Evolutionary conservation across 2,888 invertebrate genomes (phyloP).

Genomic region (Synanthedon andrenaeformis): DNA sequence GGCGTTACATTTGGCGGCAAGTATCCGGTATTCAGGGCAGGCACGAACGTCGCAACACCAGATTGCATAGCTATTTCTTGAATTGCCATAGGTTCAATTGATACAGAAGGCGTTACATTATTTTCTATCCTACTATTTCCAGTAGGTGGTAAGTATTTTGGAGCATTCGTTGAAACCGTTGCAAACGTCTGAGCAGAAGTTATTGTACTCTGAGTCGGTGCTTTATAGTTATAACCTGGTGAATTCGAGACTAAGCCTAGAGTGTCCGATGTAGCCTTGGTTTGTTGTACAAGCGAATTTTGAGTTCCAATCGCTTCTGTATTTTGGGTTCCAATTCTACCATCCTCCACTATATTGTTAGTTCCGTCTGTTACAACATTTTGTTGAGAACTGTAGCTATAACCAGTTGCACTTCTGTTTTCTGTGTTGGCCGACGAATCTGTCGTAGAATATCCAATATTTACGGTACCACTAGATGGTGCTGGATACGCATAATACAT

Average conservation of each 20-base stretch:
- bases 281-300: constrained; percentile 24
- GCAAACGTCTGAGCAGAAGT: constrained; percentile 3
- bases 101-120: constrained; percentile 12
- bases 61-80: constrained; percentile 11
- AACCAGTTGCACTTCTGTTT: constrained; percentile 6
- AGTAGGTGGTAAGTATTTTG: constrained; percentile 45
- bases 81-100: constrained; percentile 25
- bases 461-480: constrained; percentile 27
- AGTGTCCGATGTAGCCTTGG: constrained; percentile 6
- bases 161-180: constrained; percentile 37
- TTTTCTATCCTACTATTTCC: background rate
- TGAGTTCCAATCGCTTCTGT: constrained; percentile 3
- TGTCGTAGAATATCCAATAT: constrained; percentile 18
- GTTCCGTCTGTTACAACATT: background rate
- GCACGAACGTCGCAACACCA: constrained; percentile 14
- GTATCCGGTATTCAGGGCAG: constrained; percentile 11
- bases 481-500: constrained; percentile 60
- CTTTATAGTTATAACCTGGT: constrained; percentile 16
- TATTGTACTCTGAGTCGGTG: constrained; percentile 10
- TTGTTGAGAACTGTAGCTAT: constrained; percentile 8
- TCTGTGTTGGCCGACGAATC: constrained; percentile 7
- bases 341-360: background rate
- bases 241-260: constrained; percentile 3
- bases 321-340: background rate
- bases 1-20: constrained; percentile 14